These are phyloP conservation scores for Sebastes melanostomus DNA, from an alignment of 2,797 vertebrate genomes.

Conservation along the genomic window DNA sequence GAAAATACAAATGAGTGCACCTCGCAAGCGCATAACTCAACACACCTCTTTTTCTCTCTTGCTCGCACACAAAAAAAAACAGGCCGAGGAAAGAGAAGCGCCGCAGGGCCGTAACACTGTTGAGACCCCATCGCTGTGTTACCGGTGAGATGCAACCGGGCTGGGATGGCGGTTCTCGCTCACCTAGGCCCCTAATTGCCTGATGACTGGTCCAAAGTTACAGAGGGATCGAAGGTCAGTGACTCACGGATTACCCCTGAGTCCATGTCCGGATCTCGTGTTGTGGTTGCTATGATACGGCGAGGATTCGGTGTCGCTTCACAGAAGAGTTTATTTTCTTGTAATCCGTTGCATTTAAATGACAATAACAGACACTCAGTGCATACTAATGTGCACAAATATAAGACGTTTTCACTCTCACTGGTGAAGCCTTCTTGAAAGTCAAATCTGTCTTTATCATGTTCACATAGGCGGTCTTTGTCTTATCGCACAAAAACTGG, in stretches of 20 bases:
- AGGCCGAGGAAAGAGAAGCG: slow-evolving; percentile 58
- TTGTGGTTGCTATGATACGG: slow-evolving; percentile 56
- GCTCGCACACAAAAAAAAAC: slow-evolving; percentile 57
- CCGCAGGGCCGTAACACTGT: slow-evolving; percentile 65
- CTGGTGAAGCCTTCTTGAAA: not conserved
- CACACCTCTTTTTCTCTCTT: slow-evolving; percentile 31
- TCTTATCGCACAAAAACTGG: slow-evolving; percentile 5
- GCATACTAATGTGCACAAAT: not conserved
- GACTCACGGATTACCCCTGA: slow-evolving; percentile 74
- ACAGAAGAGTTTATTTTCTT: slow-evolving; percentile 15
- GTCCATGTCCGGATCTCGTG: slow-evolving; percentile 55
- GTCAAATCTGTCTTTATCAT: slow-evolving; percentile 9
- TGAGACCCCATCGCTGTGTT: slow-evolving; percentile 60
- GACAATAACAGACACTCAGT: slow-evolving; percentile 15
- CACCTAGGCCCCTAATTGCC: slow-evolving; percentile 79
- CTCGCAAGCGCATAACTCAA: slow-evolving; percentile 37
- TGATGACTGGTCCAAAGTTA: slow-evolving; percentile 71
- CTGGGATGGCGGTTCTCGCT: slow-evolving; percentile 60
- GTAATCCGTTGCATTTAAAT: slow-evolving; percentile 35
- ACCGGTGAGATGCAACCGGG: slow-evolving; percentile 61
- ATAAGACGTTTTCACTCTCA: not conserved
- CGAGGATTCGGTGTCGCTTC: slow-evolving; percentile 30
- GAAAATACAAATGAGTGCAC: slow-evolving; percentile 51
- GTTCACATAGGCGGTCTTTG: not conserved
- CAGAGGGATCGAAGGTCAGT: slow-evolving; percentile 69